Evolutionary conservation across 1,140 invertebrate genomes (phyloP), one percentile per base, ranked within the genome.

Genomic region (Euglossa dilemma): DNA sequence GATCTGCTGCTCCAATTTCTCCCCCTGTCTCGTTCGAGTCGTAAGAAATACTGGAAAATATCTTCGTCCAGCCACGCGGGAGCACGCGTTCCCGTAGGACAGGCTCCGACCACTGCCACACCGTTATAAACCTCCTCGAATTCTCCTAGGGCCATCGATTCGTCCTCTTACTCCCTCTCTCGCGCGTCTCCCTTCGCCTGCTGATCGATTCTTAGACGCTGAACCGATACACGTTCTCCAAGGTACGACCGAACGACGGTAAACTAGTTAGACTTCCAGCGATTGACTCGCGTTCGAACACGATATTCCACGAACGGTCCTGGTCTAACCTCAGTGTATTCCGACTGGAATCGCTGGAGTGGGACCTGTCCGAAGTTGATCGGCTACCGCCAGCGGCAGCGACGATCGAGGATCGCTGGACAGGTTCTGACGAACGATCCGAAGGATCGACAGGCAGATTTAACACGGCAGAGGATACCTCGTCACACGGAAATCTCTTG

Each of bases 401-500:
- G 28, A 54, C 59, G 23, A 61, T 56, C 64, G n/a, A 57, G 43
- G n/a, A n/a, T 45, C 23, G 25, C 36, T 70, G 61, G 70, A 18
- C 20, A 69, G 52, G 25, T 71, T n/a, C n/a, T 23, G 23, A 12
- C 47, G 50, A 14, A 20, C 6, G 61, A 59, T 70, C 79, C 28
- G 9, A 20, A 43, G 23, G 36, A 59, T 0, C 52, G 47, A 64
- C 57, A 25, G 20, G n/a, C 54, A 75, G 47, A 75, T 54, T 52
- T 73, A 36, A 23, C 47, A 36, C 50, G 47, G 20, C 7, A n/a
- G 47, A 2, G 20, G 47, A 12, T 23, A 25, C 12, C 16, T 23
- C 54, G 28, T 96, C 96, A 98, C 93, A 97, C 97, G 64, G 97
- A 97, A 94, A 98, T 98, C 92, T 98, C 97, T 93, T 97, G 97